Conservation (phyloP, 2,113 vertebrate species). For the Xyrauchen texanus region DNA sequence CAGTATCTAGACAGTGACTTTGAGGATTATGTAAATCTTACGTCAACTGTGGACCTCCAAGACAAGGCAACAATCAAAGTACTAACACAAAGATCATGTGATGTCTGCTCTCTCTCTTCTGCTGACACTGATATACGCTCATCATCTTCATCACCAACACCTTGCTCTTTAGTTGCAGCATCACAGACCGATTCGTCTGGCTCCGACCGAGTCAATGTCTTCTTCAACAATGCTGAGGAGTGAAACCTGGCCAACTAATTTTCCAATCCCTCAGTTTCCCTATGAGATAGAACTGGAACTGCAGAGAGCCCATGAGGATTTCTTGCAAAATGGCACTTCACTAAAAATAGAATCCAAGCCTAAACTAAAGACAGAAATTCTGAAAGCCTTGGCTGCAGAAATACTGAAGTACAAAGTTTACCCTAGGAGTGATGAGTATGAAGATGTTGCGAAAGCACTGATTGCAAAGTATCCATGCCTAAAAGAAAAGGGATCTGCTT, state of each 20-base stretch:
- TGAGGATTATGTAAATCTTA: slow-evolving; percentile 36
- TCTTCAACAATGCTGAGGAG: slow-evolving; percentile 24
- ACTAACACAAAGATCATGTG: slow-evolving; percentile 2
- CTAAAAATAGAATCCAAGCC: slow-evolving; percentile 29
- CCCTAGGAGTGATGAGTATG: slow-evolving; percentile 38
- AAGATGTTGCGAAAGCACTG: slow-evolving; percentile 41
- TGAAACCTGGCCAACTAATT: slow-evolving; percentile 27
- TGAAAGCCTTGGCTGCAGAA: slow-evolving; percentile 49
- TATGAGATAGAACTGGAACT: slow-evolving; percentile 39
- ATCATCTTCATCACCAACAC: slow-evolving; percentile 8
- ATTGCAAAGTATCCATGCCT: slow-evolving; percentile 40
- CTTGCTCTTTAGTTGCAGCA: not conserved
- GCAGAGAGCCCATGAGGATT: slow-evolving; percentile 19
- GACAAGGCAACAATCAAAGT: slow-evolving; percentile 41
- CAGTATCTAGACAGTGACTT: slow-evolving; percentile 43
- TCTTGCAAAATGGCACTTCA: slow-evolving; percentile 19
- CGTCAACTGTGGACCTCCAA: slow-evolving; percentile 22
- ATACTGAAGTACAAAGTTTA: slow-evolving; percentile 46
- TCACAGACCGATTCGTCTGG: not conserved
- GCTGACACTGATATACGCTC: slow-evolving; percentile 42
- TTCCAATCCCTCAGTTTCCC: slow-evolving; percentile 29
- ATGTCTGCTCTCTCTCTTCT: slow-evolving; percentile 16
- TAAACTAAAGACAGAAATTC: slow-evolving; percentile 43
- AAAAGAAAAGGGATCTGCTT: slow-evolving; percentile 34
- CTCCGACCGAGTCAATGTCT: not conserved